A percentile compares a stretch with the other conserved stretches of the same genome.
phyloP scores from a whole-genome alignment of 1,140 invertebrate genomes.

The Globodera ellingtonae region DNA sequence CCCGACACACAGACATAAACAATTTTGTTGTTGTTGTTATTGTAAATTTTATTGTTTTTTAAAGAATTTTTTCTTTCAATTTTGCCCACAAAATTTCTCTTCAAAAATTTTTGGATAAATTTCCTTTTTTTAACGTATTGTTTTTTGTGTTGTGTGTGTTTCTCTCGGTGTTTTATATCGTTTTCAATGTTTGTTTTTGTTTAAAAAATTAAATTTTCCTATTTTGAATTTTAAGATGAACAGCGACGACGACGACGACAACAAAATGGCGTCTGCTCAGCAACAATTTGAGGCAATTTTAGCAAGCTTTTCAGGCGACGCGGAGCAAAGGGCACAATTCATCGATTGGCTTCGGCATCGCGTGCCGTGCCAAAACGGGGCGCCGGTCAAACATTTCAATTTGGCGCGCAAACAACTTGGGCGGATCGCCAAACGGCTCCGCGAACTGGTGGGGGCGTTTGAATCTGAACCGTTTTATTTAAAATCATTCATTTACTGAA shows the following conservation, averaged over 20 bases:
- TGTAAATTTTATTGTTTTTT: no score
- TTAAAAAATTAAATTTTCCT: background rate
- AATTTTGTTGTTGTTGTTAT: background rate
- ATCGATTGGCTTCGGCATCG: background rate
- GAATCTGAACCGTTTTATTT: no score
- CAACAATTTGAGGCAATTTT: conserved; percentile 7
- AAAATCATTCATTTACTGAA: no score
- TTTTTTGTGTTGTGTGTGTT: no score
- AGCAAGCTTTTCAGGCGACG: background rate
- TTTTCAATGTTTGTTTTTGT: background rate
- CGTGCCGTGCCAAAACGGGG: background rate
- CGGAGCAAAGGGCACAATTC: background rate
- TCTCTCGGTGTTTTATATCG: no score
- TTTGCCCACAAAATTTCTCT: no score
- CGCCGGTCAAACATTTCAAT: background rate
- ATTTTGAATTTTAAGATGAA: background rate
- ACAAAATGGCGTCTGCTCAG: background rate
- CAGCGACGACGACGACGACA: background rate
- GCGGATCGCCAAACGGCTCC: conserved; percentile 30
- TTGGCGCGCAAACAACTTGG: conserved; percentile 16
- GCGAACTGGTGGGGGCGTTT: conserved; percentile 21
- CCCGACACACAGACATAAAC: conserved; percentile 32
- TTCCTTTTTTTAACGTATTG: no score
- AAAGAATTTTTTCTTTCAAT: no score
- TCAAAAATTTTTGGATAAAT: no score